phyloP scores from a whole-genome alignment of 64 coral and sea anemone genomes.

The Montipora cactus region DNA sequence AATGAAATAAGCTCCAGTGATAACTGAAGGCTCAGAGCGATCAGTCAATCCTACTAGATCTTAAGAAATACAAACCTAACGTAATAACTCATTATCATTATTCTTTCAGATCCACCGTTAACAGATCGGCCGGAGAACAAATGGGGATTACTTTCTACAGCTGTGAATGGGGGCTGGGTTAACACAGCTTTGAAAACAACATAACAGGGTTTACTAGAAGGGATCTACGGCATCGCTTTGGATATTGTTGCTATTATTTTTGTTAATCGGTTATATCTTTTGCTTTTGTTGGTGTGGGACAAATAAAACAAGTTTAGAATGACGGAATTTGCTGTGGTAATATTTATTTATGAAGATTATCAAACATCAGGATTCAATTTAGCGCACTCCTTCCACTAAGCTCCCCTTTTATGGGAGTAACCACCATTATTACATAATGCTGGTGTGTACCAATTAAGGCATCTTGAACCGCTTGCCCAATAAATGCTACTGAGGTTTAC shows the following conservation, averaged over 20 bases:
- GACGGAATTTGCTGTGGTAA: not conserved
- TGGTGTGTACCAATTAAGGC: too few relatives aligned
- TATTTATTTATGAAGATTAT: not conserved
- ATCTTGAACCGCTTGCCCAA: too few relatives aligned
- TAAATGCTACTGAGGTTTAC: too few relatives aligned
- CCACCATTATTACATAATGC: too few relatives aligned
- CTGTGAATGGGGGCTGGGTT: not conserved
- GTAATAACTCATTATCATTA: not conserved
- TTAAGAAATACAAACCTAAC: too few relatives aligned
- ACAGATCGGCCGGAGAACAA: not conserved
- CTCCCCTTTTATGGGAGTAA: too few relatives aligned
- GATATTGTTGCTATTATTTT: not conserved
- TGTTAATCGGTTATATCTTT: not conserved
- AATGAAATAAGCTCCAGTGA: not conserved
- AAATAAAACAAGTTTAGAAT: not conserved
- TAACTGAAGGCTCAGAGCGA: not conserved
- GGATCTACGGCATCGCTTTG: not conserved
- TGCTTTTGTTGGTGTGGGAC: not conserved
- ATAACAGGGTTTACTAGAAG: not conserved
- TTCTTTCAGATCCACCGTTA: not conserved
- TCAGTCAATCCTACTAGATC: not conserved
- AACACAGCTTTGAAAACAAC: too few relatives aligned
- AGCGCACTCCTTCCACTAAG: too few relatives aligned
- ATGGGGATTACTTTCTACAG: not conserved
- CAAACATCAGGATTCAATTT: too few relatives aligned